Evolutionary conservation across 2,797 vertebrate species (phyloP), one percentile per base, ranked within the genome.

Genomic region (Pipistrellus nathusii): DNA sequence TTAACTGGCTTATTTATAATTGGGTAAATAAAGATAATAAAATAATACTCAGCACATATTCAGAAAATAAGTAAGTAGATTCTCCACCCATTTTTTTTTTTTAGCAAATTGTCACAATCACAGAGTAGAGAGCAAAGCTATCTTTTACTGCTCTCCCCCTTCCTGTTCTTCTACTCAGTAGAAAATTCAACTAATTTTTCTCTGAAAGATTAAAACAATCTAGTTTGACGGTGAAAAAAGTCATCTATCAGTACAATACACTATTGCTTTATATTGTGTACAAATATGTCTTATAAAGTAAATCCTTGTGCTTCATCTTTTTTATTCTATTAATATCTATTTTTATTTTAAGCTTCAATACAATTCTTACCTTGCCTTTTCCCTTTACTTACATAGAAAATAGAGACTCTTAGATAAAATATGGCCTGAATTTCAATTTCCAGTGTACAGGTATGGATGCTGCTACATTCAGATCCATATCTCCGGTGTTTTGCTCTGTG

Each of bases 401-500:
- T 18, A 68, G 53, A 91, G 32, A n/a, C 32, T 81, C 41, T 89
- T 53, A 7, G 59, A 73, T 92, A 89, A 97, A 96, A 92, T 77
- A 92, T 5, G 8, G 44, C 14, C 72, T 85, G 77, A 59, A 73
- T 94, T 93, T 95, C 73, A 62, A 88, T 93, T 95, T 82, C 25
- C 1, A 25, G 8, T 48, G 20, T 18, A 77, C 35, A 44, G 3
- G 2, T 69, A 69, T 77, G 27, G 46, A 53, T 81, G 17, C 64
- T 62, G 27, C 82, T 44, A 32, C 84, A 55, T 85, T 95, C 90
- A 95, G 95, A 97, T 94, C 85, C 2, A 0, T 95, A 92, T 96
- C 93, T 85, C 8, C 23, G 51, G n/a, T n/a, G 95, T 91, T 94
- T 76, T 83, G 55, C 44, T 89, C 73, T 53, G 46, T 88, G 68